Base-by-base conservation (phyloP, 2,888 invertebrate species). In the Thecophora atra region DNA sequence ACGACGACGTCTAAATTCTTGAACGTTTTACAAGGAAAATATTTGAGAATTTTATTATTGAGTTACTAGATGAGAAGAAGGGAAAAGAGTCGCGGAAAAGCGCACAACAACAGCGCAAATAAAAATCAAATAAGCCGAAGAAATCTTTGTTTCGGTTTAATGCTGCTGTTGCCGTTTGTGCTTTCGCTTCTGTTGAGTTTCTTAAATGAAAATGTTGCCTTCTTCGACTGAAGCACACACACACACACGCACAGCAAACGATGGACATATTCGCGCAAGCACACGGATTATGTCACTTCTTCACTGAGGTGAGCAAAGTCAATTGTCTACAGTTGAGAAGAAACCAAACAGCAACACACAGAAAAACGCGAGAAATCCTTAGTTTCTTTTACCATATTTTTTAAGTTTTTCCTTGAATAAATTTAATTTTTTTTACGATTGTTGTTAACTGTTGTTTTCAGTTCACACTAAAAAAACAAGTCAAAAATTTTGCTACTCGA, bases 31-130 rank as follows among this genome's bases (percentile, higher is more conserved):
- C n/a, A 60, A 60, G 42, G 42, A 63, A 13, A 44, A 63, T 56
- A 56, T 56, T 26, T 56, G 19, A 56, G 26, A 17, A 56, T 56
- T 56, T 56, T 56, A 56, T 56, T 56, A 56, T 26, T 26, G 24
- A 56, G 15, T 56, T 26, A 15, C 24, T n/a, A 26, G 56, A 5
- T 8, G 37, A 21, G 26, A 0, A n/a, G 24, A 21, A 26, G 26
- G 24, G 24, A 13, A 56, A 21, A 37, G 42, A 30, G 2, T 5
- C 7, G 26, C 26, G 15, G 28, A 37, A 60, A 4, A 13, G n/a
- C 28, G n/a, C 28, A 37, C 37, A 37, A 37, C 37, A 37, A 30
- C 30, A 30, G 8, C 30, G 37, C 15, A 30, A 17, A 62, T 5
- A n/a, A 63, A 37, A 37, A 13, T 11, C 37, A 42, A 63, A 63